phyloP scores from a whole-genome alignment of 1,140 invertebrate species.

The Plodia interpunctella region DNA sequence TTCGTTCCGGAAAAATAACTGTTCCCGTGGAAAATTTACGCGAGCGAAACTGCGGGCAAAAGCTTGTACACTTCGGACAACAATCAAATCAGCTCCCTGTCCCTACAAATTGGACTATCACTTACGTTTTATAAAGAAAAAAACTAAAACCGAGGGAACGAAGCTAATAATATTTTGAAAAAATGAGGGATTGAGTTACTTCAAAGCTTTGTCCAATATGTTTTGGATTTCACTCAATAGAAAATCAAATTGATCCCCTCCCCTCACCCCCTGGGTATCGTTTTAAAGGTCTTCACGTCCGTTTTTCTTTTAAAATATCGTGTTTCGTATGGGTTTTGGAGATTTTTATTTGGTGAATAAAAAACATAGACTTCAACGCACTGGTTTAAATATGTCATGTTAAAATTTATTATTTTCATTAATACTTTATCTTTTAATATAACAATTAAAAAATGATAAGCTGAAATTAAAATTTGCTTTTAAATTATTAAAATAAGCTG shows the following conservation, averaged over 20 bases:
- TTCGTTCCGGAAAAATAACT: no score
- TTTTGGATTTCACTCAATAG: constrained; percentile 10
- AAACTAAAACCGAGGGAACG: neutral
- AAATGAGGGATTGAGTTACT: constrained; percentile 4
- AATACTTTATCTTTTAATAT: no score
- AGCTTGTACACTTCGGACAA: neutral
- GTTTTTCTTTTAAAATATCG: constrained; percentile 12
- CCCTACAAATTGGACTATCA: neutral
- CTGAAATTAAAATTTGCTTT: no score
- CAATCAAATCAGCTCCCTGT: neutral
- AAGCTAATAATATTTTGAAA: constrained; percentile 9
- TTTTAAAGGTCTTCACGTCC: constrained; percentile 13
- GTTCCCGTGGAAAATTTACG: no score
- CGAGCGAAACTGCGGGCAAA: no score
- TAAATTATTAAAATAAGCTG: no score
- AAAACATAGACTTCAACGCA: neutral
- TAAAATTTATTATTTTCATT: no score
- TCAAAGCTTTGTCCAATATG: constrained; percentile 13
- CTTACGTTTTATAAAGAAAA: neutral
- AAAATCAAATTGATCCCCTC: constrained; percentile 8
- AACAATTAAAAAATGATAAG: no score
- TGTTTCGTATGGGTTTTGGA: neutral
- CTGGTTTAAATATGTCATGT: neutral
- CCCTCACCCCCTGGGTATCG: neutral
- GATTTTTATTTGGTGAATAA: neutral